Evolutionary conservation across 92 coral and sea anemone genomes (phyloP), one percentile per base, ranked within the genome.

Genomic region (Zoanthus solanderi): DNA sequence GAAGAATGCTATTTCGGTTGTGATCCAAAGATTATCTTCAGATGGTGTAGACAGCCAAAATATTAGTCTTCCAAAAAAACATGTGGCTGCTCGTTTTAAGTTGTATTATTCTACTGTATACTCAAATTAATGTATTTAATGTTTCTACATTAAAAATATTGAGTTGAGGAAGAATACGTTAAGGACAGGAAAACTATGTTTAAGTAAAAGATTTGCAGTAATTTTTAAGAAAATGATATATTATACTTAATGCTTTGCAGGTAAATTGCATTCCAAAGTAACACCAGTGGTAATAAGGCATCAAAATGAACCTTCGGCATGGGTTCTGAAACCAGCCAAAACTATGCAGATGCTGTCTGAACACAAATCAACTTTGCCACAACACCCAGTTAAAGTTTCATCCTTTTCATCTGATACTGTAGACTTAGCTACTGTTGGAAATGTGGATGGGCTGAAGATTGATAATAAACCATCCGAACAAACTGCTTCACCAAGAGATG

Each of bases 241-340:
- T 1, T 37, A 37, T 37, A 37, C 2, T 37, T 37, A 37, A 37
- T 37, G 42, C 34, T 61, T 6, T 81, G 17, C 89, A 90, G 93
- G 34, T 67, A 78, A 90, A 4, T 48, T 28, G 1, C 84, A 81
- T 50, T 30, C 58, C 11, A 74, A 82, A 66, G 78, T 90, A 46
- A 79, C 93, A 46, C 94, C 98, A 72, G 86, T 89, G 34, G 89
- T 94, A 17, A 68, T 94, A 53, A 90, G 93, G 60, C 98, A 94
- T 66, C 63, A 83, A 10, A 87, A 93, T 87, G 93, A 87, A 6
- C 98, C 94, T 6, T 89, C 93, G 17, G 95, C 92, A 7, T 92
- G 95, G 95, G 86, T 94, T 54, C 83, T 89, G 86, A 85, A 71
- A 44, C 47, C 87, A 85, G 75, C 94, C n/a, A 81, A 81, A 75